These are phyloP conservation scores for Lissonota sp. DNA, from an alignment of 2,888 invertebrate species.

Conservation along the genomic window DNA sequence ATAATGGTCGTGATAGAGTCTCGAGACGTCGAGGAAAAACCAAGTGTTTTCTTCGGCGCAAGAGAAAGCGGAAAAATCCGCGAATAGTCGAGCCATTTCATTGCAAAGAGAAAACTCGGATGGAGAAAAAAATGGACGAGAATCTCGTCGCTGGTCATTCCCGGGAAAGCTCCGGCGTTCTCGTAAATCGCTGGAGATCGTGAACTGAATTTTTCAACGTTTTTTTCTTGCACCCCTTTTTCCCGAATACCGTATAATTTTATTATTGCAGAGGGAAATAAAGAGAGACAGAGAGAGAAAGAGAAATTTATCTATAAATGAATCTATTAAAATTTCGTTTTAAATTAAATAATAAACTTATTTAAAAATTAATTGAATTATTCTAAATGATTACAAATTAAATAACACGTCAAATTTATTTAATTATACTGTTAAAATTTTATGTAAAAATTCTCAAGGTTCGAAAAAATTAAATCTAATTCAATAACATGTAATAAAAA, in stretches of 20 bases:
- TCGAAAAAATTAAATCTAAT: no score
- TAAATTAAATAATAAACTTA: no score
- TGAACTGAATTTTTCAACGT: not conserved
- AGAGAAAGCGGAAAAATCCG: constrained; percentile 49
- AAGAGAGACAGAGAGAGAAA: not conserved
- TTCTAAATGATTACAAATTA: no score
- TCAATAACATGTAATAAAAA: no score
- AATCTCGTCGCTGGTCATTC: constrained; percentile 21
- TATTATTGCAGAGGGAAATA: not conserved
- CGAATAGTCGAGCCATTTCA: constrained; percentile 37
- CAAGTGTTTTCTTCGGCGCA: constrained; percentile 17
- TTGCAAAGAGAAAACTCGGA: constrained; percentile 28
- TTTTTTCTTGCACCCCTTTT: not conserved
- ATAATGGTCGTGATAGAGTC: constrained; percentile 50
- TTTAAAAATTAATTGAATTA: no score
- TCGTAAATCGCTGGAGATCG: not conserved
- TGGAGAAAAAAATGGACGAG: not conserved
- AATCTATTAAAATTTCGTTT: no score
- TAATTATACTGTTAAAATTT: no score
- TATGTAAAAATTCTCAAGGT: no score
- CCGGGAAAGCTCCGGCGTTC: not conserved
- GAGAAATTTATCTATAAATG: no score
- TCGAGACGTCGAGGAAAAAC: constrained; percentile 17
- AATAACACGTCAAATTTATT: no score
- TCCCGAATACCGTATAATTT: constrained; percentile 14